Conservation (phyloP, 2,113 vertebrate species). For the Coregonus clupeaformis region DNA sequence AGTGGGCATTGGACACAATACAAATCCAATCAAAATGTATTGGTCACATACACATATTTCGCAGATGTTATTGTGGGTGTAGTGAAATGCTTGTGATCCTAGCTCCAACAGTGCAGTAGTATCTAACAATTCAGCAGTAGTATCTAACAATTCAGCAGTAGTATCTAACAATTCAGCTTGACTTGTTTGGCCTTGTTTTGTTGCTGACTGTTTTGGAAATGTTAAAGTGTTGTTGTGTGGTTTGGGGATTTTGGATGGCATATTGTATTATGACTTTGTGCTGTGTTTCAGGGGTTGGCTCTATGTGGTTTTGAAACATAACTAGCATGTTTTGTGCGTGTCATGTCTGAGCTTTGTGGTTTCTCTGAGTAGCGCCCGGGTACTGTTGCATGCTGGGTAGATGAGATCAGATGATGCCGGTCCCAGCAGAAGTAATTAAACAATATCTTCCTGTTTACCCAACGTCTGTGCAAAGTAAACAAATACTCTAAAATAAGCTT, state of each 20-base stretch:
- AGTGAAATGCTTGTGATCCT: no score
- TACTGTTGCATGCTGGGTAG: neutral
- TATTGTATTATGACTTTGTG: neutral
- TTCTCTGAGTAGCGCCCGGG: neutral
- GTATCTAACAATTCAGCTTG: no score
- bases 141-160: no score
- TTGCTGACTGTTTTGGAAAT: neutral
- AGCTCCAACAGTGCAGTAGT: no score
- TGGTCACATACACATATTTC: no score
- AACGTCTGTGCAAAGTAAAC: neutral
- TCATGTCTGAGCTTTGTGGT: neutral
- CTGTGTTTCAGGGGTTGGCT: no score
- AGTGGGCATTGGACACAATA: no score
- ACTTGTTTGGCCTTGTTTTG: no score
- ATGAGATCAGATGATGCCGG: neutral
- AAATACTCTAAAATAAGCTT: neutral
- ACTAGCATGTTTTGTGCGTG: neutral
- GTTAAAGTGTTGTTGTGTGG: neutral
- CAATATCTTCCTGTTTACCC: slow-evolving; percentile 25
- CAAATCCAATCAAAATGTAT: no score
- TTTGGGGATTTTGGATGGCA: neutral
- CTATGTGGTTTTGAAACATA: neutral
- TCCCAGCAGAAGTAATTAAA: neutral
- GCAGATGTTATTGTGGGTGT: no score
- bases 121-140: no score